Evolutionary conservation across 1,140 invertebrate genomes (phyloP), one percentile per base, ranked within the genome.

Genomic region (Littorina saxatilis): DNA sequence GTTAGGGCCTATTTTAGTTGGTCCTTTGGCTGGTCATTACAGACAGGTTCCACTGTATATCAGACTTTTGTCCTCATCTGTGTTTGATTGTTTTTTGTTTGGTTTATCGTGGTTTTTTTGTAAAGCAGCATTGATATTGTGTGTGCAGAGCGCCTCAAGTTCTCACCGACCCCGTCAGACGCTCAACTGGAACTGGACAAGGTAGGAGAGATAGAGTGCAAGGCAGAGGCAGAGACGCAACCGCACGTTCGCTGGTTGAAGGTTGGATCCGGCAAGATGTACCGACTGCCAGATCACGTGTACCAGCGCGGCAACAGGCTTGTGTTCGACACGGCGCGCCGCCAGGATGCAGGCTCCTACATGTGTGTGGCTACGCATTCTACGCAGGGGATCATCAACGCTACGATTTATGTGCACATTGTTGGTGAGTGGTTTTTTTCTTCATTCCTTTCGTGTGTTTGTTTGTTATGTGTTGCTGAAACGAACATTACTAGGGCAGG

Each of bases 331-430:
- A 95, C 95, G 40, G 97, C 98, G 0, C 92, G 94, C 74, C 92
- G 94, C 17, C 94, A 94, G 20, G 97, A 98, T 92, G 95, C 95
- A 81, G 97, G 97, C 11, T 85, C 86, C n/a, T 94, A 94, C 85
- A 91, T 91, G 20, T 94, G 93, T 85, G 92, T 96, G 20, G 97
- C 97, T 0, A 82, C 82, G 13, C 95, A 94, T 17, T 97, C 96
- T 88, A 93, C 94, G 4, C 96, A 98, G 90, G 96, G 96, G 11
- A 93, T 94, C 79, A 98, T 98, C 82, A 96, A 96, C 90, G 94
- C 96, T 79, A 97, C 96, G 0, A 97, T 99, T 79, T 94, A 93
- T 68, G 95, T 99, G 70, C 96, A 97, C 91, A 96, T 98, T 87
- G 96, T 97, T 74, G 96, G 96, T 97, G 91, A 94, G 88, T 84